These are phyloP conservation scores for Folsomia manolachei DNA, from an alignment of 2,888 invertebrate genomes.

Conservation along the genomic window DNA sequence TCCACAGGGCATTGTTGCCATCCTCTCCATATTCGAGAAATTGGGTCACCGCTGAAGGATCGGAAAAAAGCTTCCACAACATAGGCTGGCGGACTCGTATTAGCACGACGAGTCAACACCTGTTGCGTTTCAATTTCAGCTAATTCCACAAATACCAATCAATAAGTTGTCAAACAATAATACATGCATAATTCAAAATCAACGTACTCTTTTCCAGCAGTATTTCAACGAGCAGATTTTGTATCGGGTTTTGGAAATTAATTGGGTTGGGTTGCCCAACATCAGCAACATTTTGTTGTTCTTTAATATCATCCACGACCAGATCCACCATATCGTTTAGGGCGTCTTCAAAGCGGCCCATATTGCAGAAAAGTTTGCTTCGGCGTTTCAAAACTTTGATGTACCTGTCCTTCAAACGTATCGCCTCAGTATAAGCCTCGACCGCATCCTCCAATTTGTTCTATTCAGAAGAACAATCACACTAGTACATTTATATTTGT, in stretches of 20 bases:
- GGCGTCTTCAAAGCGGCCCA: conserved; percentile 11
- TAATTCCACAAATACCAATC: conserved; percentile 1
- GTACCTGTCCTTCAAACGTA: conserved; percentile 8
- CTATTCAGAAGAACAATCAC: too few relatives aligned
- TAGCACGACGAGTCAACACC: neutral
- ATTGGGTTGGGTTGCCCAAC: neutral
- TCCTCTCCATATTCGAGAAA: conserved; percentile 31
- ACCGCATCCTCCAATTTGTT: conserved; percentile 25
- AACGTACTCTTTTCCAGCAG: neutral
- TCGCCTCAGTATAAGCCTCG: conserved; percentile 26
- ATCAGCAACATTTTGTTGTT: conserved; percentile 13
- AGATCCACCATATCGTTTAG: conserved; percentile 11
- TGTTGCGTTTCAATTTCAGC: conserved; percentile 26
- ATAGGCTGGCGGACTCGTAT: neutral
- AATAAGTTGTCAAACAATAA: neutral
- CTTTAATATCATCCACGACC: conserved; percentile 14
- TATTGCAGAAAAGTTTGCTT: neutral
- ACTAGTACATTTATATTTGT: too few relatives aligned
- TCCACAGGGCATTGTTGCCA: conserved; percentile 21
- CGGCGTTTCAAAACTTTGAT: conserved; percentile 19
- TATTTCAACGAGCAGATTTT: neutral
- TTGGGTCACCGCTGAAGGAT: conserved; percentile 29
- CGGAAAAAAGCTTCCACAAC: conserved; percentile 21
- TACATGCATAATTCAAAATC: neutral
- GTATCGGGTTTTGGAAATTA: neutral